Evolutionary conservation across 2,113 vertebrate genomes (phyloP), one percentile per base, ranked within the genome.

Genomic region (Tupaia chinensis): DNA sequence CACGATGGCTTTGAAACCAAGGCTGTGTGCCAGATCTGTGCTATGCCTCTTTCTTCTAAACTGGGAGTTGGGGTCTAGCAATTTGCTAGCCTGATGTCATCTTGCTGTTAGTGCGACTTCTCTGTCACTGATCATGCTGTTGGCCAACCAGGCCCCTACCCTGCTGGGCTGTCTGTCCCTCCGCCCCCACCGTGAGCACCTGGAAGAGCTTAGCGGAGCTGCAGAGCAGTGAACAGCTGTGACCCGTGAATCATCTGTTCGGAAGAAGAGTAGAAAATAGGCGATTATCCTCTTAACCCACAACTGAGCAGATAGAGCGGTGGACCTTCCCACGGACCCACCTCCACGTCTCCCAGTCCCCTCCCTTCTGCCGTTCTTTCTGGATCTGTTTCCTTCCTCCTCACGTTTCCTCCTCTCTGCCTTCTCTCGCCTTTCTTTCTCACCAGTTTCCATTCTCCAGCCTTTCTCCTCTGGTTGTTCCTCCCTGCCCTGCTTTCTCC

Each of bases 141-240:
- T 29, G 70, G 12, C 32, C 29, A n/a, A 17, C 86, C 66, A 29
- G 12, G 63, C 84, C 79, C 44, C 56, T 91, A 23, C 25, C 27
- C 54, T 56, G 2, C 13, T 15, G 72, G 34, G 77, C 72, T 95
- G n/a, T 76, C 16, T 12, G 22, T 22, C 1, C 10, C 13, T 25
- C 29, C 5, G 1, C 25, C 73, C 29, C 8, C 22, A 27, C 56
- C 4, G 60, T 72, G 72, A 91, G n/a, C 34, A 29, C 82, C 63
- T 84, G 66, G 73, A 66, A 88, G 54, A 56, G 78, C 72, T 84
- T 20, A 74, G 81, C 63, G 34, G 73, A 58, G 25, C 70, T 69
- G n/a, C 72, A 85, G 81, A 87, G 70, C 20, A 74, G 77, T 58
- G 32, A 93, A 84, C 87, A 93, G 93, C 89, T 96, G 86, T 69